Base-by-base conservation (phyloP, 2,888 invertebrate genomes). In the Melipona beecheii region DNA sequence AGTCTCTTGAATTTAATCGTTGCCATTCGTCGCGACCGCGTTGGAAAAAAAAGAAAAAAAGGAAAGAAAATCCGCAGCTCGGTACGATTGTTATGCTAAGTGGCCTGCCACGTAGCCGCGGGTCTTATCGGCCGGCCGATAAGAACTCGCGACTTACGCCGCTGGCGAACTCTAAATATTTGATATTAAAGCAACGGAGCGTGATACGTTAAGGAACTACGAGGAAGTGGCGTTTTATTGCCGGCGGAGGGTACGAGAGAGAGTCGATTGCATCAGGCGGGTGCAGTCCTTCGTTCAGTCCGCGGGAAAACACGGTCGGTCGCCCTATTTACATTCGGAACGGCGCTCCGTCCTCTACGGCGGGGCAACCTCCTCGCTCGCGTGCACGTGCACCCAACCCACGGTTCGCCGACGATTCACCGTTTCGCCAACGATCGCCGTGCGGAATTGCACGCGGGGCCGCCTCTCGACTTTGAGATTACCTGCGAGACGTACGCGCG, bases 301-400 rank as follows among this genome's bases (percentile, higher is more conserved):
- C 86, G 81, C 84, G 87, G 66, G 81, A 84, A 86, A 88, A 88
- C 83, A 84, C 70, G 78, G 24, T 78, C 79, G 77, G 81, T 43
- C 43, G 69, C 62, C 86, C 68, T 89, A 89, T 87, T 90, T 90
- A 88, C 88, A 88, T 89, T 90, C 86, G 85, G 80, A 89, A 87
- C 78, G 75, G 60, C 62, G 50, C 54, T 84, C 43, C 66, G 58
- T 70, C n/a, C 64, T 70, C 68, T 74, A n/a, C 66, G 56, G 66
- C 69, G 56, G 56, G 64, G 78, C 58, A 36, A 62, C 66, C 64
- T 65, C 70, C 71, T 58, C 66, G 64, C 58, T 69, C 71, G 66
- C 50, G 52, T 73, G 75, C 77, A 75, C 78, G 70, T 64, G 75
- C 76, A 58, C 78, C 54, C 56, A n/a, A n/a, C n/a, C n/a, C n/a